Base-by-base conservation (phyloP, 2,113 vertebrate species). In the Fulica atra region DNA sequence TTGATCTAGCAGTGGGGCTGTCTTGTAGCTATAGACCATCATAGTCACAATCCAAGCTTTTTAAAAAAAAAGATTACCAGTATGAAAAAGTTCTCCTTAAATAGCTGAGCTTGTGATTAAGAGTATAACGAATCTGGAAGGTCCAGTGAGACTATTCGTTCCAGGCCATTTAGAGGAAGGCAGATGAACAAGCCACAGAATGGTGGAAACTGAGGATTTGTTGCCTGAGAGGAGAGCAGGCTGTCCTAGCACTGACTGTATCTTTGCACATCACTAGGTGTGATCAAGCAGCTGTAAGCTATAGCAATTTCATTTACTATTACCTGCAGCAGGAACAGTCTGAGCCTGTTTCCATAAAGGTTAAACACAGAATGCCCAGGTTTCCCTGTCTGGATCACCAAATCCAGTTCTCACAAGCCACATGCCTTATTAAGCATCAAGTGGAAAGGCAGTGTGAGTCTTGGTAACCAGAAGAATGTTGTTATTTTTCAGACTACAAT, bases 41-140 rank as follows among this genome's bases (percentile, higher is more conserved):
- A 28, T 28, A 36, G 35, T 60, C 33, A 57, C 11, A 63, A 42
- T 35, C 28, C 40, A 85, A 85, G 3, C 9, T 87, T 51, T 59
- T 83, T 23, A 10, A 29, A 82, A 69, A 66, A 53, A 23, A 8
- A 60, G 4, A 85, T 65, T 79, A 15, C 26, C 4, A 53, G n/a
- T 44, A 77, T 65, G 61, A 86, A 77, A 53, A 76, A 81, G 2
- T 23, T 19, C 23, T 81, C 46, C 24, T 82, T 72, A 89, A 80
- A 86, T 72, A 92, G n/a, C 29, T 72, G 51, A 68, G 10, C 72
- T 93, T 94, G 25, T 89, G 46, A 87, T 66, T 89, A 80, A 89
- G 38, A 61, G 42, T 70, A 24, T 74, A 87, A 82, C 4, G 0
- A 66, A 88, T 65, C 31, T 82, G 74, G 61, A 82, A 53, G 16